Percentiles rank a stretch among this genome's conserved stretches.
phyloP scores from a whole-genome alignment of 2,113 vertebrate species.

The Rhynchomys soricoides region DNA sequence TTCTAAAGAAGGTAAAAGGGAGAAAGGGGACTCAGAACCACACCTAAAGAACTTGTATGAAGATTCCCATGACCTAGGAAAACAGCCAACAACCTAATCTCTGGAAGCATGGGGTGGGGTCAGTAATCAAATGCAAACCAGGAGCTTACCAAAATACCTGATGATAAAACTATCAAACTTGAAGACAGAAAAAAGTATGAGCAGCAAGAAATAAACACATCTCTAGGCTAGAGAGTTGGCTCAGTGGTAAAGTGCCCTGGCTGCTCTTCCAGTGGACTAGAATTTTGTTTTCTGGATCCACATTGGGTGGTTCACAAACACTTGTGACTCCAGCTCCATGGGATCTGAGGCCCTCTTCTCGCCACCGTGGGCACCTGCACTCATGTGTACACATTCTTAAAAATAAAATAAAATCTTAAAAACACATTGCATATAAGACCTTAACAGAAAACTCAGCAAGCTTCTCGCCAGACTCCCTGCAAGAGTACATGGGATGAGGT shows the following conservation, averaged over 20 bases:
- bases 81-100: not conserved
- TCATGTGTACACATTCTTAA: not conserved
- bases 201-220: not conserved
- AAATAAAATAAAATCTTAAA: not conserved
- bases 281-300: not conserved
- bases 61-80: not conserved
- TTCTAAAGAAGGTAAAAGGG: not conserved
- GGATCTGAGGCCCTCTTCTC: not conserved
- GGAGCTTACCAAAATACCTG: not conserved
- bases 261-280: not conserved
- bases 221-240: not conserved
- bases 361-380: not conserved
- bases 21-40: not conserved
- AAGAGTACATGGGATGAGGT: not conserved
- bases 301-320: not conserved
- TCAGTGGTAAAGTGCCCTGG: not conserved
- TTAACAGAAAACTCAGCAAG: not conserved
- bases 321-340: not conserved
- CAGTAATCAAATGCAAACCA: not conserved
- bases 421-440: not conserved
- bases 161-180: not conserved
- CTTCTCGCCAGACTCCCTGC: not conserved
- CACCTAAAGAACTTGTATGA: not conserved
- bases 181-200: not conserved
- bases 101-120: not conserved